Evolutionary conservation across 2,113 vertebrate genomes (phyloP).

Genomic region (Malurus alboscapulatus): DNA sequence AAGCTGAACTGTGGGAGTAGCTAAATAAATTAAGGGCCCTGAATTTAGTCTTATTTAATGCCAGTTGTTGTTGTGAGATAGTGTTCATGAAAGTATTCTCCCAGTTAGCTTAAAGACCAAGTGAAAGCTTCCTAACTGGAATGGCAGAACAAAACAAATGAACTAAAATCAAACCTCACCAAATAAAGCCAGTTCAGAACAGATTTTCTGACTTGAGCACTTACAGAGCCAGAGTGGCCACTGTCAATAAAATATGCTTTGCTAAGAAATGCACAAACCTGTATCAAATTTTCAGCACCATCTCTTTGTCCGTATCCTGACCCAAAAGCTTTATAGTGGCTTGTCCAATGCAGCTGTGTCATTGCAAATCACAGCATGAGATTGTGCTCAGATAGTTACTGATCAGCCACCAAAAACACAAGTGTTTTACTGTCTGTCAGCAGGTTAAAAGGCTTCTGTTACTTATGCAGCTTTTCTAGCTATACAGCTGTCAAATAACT

Average conservation of each 20-base stretch:
- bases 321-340: background rate
- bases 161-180: background rate
- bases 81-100: background rate
- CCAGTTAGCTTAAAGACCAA: background rate
- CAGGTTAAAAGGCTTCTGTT: background rate
- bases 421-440: background rate
- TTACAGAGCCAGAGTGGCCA: background rate
- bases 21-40: background rate
- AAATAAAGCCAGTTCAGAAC: background rate
- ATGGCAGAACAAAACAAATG: background rate
- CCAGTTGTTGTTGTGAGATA: background rate
- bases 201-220: background rate
- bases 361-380: background rate
- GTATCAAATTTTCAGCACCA: background rate
- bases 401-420: background rate
- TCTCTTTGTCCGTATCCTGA: background rate
- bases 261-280: background rate
- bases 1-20: background rate
- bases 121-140: background rate
- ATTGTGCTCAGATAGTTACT: background rate
- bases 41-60: background rate
- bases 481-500: background rate
- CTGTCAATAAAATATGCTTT: background rate
- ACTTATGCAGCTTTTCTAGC: constrained; percentile 20
- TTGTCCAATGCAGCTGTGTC: background rate